These are phyloP conservation scores for Marmota flaviventris DNA, from an alignment of 2,113 vertebrate species.

Conservation along the genomic window DNA sequence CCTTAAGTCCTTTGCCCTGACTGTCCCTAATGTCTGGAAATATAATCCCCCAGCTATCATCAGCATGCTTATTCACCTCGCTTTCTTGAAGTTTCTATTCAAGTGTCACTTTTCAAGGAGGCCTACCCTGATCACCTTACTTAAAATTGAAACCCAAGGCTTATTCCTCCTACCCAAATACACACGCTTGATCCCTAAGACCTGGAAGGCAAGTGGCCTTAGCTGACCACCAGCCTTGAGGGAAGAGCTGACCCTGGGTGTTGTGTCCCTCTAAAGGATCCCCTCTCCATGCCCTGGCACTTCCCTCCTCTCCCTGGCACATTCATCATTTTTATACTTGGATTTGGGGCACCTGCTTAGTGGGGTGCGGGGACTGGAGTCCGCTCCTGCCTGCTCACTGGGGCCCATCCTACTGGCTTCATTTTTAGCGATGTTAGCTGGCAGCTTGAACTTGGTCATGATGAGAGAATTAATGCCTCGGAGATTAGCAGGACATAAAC, in stretches of 20 bases:
- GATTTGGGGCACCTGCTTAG: neutral
- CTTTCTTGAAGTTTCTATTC: neutral
- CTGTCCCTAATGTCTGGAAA: neutral
- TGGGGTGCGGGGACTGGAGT: neutral
- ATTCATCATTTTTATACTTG: neutral
- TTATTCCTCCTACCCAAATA: neutral
- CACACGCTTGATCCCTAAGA: neutral
- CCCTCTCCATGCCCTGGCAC: too few relatives aligned
- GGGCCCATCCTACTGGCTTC: neutral
- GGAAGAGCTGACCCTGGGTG: too few relatives aligned
- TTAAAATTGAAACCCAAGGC: neutral
- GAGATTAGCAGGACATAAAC: neutral
- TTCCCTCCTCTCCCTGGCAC: neutral
- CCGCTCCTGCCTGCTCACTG: neutral
- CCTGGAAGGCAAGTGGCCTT: neutral
- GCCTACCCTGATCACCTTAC: neutral
- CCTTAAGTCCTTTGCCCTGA: neutral
- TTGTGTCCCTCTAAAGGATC: neutral
- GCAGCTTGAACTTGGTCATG: neutral
- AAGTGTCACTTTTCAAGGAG: neutral
- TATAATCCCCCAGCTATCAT: neutral
- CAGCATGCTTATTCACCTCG: neutral
- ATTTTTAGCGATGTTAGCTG: neutral
- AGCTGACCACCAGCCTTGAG: neutral
- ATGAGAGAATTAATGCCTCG: neutral